These are phyloP conservation scores for Melanostoma scalare DNA, from an alignment of 2,888 invertebrate species.

Conservation along the genomic window DNA sequence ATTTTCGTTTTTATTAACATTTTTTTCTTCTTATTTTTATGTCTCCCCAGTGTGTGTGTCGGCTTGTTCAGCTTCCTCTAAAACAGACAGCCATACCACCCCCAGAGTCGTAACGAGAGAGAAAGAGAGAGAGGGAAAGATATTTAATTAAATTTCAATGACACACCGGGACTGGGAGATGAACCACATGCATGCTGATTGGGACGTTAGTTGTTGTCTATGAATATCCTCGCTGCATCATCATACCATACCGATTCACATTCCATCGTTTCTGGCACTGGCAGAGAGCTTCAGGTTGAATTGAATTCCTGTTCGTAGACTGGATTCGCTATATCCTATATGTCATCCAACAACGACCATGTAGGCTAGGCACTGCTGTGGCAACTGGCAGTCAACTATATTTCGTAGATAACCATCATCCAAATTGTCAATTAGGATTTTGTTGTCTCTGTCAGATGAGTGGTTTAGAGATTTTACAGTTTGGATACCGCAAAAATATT, in stretches of 20 bases:
- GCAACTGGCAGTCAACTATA: neutral
- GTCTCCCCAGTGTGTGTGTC: neutral
- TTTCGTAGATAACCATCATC: slow-evolving; percentile 48
- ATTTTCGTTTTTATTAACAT: slow-evolving; percentile 21
- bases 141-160: slow-evolving; percentile 69
- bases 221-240: neutral
- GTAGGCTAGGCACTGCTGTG: neutral
- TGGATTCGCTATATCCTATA: neutral
- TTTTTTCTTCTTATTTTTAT: slow-evolving; percentile 7
- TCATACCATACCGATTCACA: neutral
- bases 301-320: slow-evolving; percentile 26
- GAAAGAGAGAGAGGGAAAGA: neutral
- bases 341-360: neutral
- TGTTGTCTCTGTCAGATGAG: slow-evolving; percentile 55
- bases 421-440: slow-evolving; percentile 67
- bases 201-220: slow-evolving; percentile 41
- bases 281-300: slow-evolving; percentile 17
- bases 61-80: neutral
- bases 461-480: slow-evolving; percentile 57
- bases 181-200: slow-evolving; percentile 60
- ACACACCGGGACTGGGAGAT: slow-evolving; percentile 56
- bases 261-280: neutral
- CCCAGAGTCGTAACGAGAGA: slow-evolving; percentile 25
- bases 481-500: slow-evolving; percentile 63
- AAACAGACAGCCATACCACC: neutral